Percentiles rank a stretch among this genome's conserved stretches.
Evolutionary conservation across 2,113 vertebrate species (phyloP).

Genomic region (Sander lucioperca): DNA sequence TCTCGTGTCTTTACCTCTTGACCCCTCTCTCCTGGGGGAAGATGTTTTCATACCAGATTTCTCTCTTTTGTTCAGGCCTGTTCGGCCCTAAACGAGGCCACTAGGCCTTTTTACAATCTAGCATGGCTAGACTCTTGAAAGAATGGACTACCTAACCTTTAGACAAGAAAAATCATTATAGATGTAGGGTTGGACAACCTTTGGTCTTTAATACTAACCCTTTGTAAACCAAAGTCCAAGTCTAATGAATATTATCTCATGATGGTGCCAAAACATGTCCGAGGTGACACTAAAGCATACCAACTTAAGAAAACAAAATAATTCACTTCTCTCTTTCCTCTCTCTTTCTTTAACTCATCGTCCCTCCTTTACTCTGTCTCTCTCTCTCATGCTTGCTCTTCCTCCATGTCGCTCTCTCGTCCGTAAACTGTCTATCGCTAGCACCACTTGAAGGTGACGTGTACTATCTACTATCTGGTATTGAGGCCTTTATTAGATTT

Average conservation of each 20-base stretch:
- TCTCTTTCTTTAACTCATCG: background rate
- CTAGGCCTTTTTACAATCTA: constrained; percentile 53
- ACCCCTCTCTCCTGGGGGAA: constrained; percentile 13
- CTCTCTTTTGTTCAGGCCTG: constrained; percentile 31
- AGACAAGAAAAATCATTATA: constrained; percentile 28
- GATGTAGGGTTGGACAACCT: constrained; percentile 40
- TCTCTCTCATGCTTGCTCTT: constrained; percentile 28
- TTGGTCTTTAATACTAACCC: constrained; percentile 60
- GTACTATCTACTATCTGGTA: constrained; percentile 85
- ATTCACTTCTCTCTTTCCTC: constrained; percentile 35
- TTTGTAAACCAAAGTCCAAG: constrained; percentile 76
- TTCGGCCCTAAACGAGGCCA: constrained; percentile 63
- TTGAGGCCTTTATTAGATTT: constrained; percentile 84
- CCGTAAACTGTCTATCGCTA: constrained; percentile 67
- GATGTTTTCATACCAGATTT: constrained; percentile 1
- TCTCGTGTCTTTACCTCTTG: constrained; percentile 36
- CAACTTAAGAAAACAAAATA: constrained; percentile 42
- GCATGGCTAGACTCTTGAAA: constrained; percentile 53
- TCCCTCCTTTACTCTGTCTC: background rate
- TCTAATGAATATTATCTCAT: constrained; percentile 44
- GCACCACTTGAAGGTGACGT: constrained; percentile 82
- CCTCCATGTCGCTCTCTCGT: constrained; percentile 40
- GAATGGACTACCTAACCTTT: constrained; percentile 52
- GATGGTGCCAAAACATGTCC: constrained; percentile 78
- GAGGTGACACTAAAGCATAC: constrained; percentile 73